Base-by-base conservation (phyloP, 2,113 vertebrate species). In the Microtus montanus region DNA sequence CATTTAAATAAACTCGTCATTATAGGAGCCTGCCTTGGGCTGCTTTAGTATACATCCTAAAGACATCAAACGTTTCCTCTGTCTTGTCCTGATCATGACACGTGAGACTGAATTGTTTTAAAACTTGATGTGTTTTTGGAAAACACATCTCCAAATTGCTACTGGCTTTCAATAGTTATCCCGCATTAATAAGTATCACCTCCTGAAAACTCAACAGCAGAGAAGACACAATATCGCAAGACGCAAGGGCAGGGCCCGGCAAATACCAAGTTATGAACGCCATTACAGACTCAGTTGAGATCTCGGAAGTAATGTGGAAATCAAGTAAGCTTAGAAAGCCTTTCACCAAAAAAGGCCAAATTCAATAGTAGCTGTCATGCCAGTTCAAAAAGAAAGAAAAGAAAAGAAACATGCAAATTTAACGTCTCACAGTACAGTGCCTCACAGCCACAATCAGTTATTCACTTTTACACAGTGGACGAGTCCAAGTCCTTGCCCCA, bases 11-110 rank as follows among this genome's bases (percentile, higher is more conserved):
- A 94, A 86, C 41, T 89, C 19, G 38, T 15, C 86, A 91, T 52
- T 83, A 78, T 10, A 83, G n/a, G 52, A 82, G 5, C 49, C 35
- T 86, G 41, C 12, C 52, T 90, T 94, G 30, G 6, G 52, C 90
- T 93, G 78, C 73, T 86, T 93, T 94, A 90, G 66, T 87, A 87
- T 49, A 90, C 90, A 75, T 94, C 44, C 30, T 70, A 54, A 93
- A 89, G 22, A 47, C 1, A 92, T 24, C 15, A 54, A 73, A 52
- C 19, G 17, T 79, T 89, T 90, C 86, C 44, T 92, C 61, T 92
- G 47, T 35, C 28, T 95, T 83, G 33, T 83, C 47, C 68, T 77
- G 61, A 94, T 22, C 78, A 80, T 91, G 87, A 83, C 2, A 12
- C 24, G 58, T 58, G 58, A 91, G 1, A 71, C 14, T 47, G 15